Evolutionary conservation across 2,797 vertebrate genomes (phyloP).

Genomic region (Syncerus caffer): DNA sequence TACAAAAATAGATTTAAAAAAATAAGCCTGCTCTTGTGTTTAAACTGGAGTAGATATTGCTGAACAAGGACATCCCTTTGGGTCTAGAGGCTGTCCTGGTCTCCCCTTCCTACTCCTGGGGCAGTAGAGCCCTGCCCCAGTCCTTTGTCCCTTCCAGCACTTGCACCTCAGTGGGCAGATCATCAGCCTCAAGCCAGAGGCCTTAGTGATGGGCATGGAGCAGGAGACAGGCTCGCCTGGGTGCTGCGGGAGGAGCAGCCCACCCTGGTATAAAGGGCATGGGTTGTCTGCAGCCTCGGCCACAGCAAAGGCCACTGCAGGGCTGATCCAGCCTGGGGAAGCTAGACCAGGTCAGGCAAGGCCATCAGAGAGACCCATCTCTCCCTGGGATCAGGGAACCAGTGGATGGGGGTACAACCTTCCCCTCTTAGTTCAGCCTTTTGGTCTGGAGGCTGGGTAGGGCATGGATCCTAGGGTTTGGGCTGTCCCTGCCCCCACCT

Average conservation of each 20-base stretch:
- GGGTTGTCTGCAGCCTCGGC: not conserved
- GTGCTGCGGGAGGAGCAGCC: not conserved
- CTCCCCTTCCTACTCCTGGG: not conserved
- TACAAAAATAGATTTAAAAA: not conserved
- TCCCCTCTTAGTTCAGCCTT: not conserved
- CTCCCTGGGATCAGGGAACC: not conserved
- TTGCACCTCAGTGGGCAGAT: not conserved
- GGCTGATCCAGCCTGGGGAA: not conserved
- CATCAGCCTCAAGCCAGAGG: not conserved
- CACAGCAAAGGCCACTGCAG: not conserved
- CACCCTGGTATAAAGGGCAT: not conserved
- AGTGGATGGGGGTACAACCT: too few relatives aligned
- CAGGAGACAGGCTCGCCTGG: not conserved
- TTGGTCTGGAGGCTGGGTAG: not conserved
- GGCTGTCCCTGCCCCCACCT: not conserved
- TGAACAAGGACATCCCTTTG: not conserved
- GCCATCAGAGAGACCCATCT: not conserved
- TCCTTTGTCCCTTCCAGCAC: not conserved
- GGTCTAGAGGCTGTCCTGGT: not conserved
- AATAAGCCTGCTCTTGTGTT: not conserved
- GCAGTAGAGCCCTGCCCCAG: not conserved
- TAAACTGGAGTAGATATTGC: not conserved
- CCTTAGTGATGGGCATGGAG: not conserved
- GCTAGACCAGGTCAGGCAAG: not conserved
- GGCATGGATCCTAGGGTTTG: fast-evolving